Evolutionary conservation across 2,797 vertebrate genomes (phyloP), one percentile per base, ranked within the genome.

Genomic region (Sebastes itinus): DNA sequence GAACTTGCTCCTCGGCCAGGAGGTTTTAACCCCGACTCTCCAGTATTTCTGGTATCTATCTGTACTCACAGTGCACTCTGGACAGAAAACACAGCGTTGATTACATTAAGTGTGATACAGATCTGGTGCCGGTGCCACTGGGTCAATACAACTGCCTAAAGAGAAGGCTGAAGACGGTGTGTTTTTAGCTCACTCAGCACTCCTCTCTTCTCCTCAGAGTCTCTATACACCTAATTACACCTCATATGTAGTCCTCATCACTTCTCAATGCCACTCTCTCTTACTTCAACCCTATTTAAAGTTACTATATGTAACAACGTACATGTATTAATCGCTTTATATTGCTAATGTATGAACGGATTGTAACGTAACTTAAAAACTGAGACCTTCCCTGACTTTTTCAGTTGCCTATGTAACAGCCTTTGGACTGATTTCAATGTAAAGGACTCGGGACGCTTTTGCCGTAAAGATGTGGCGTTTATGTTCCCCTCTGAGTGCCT

Each of bases 91-190:
- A 85, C 61, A 77, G 81, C 72, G 77, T 85, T 87, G 89, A 92
- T 91, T 85, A 81, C 85, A 87, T 83, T 80, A 74, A 82, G 80
- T 74, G 78, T 60, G 83, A 87, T 88, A 86, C 76, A 70, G 89
- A 89, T 88, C 82, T 76, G 69, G 28, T 64, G 85, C 71, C 14
- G 4, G 72, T 81, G 85, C 76, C 81, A 82, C 46, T 69, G 85
- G 82, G 86, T 91, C 91, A 88, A 92, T 91, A 83, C 77, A 18
- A 76, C 35, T 82, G 84, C 85, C 81, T 83, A 81, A 81, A 62
- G 75, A 82, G 69, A 73, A 49, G 75, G 82, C 61, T 73, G 49
- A 78, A 85, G 78, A 54, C 38, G 23, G 54, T 6, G 6, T 20
- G 54, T 54, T 80, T 81, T 74, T 33, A 55, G 88, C 82, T 85